Evolutionary conservation across 2,113 vertebrate species (phyloP), one percentile per base, ranked within the genome.

Genomic region (Peucedramus taeniatus): DNA sequence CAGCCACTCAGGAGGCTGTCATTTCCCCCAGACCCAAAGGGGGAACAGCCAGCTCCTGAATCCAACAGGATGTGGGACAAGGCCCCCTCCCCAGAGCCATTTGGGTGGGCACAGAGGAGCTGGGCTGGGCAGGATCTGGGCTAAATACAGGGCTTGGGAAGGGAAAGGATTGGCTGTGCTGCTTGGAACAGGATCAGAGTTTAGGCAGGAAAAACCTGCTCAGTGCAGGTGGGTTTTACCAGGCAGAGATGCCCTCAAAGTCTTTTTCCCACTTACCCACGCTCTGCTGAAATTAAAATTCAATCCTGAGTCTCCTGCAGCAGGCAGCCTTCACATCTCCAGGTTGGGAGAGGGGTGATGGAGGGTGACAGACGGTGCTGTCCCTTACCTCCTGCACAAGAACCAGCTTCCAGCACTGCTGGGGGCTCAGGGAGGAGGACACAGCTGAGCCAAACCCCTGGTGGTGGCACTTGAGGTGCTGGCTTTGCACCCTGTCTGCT

Each of bases 31-130:
- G 18, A 27, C 2, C 13, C 1, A 2, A 45, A 40, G 8, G 27
- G 31, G 50, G 7, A 3, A 7, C 37, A 2, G 2, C 9, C 11
- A 23, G 7, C 33, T 54, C 35, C 77, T 4, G 5, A 15, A 21
- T 33, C 35, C n/a, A 39, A 9, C 40, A 30, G 50, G 16, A 15
- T 5, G 28, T 19, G 51, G 50, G 37, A 56, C 40, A 49, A 33
- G 11, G 22, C 0, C 2, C 6, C 23, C 33, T 78, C 0, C 0
- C 51, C 2, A 4, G 30, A 71, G 12, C 10, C 26, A 11, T 56
- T 64, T 30, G 74, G 9, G 24, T 68, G 81, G 49, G 15, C 17
- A 6, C 20, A 31, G 88, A 40, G 17, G 27, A 60, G 10, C 27
- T 5, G 35, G 33, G 45, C n/a, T 42, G 33, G 64, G 66, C 28